These are phyloP conservation scores for Pagetopsis macropterus DNA, from an alignment of 2,797 vertebrate genomes.

Conservation along the genomic window DNA sequence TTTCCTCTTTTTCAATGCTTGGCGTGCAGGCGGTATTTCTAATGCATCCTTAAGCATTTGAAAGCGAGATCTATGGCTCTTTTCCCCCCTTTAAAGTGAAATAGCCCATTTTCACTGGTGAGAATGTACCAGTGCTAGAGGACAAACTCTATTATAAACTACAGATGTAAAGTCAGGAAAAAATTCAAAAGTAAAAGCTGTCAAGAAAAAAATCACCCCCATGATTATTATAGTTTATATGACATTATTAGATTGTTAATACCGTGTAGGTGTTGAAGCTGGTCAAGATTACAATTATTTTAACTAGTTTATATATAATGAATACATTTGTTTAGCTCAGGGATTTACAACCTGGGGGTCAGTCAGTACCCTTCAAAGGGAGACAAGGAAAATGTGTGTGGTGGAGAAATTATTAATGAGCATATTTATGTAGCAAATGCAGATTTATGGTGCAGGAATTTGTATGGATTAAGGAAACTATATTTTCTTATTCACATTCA, in stretches of 20 bases:
- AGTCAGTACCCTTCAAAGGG: not conserved
- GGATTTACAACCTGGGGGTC: not conserved
- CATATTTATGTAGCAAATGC: no score
- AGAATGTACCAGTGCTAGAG: not conserved
- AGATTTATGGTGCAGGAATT: no score
- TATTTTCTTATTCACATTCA: no score
- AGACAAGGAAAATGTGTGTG: not conserved
- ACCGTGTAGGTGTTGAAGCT: not conserved
- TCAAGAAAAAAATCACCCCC: not conserved
- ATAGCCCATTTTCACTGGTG: constrained; percentile 2
- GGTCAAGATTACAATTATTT: not conserved
- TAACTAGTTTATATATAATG: not conserved
- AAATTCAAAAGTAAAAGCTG: not conserved
- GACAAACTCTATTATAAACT: not conserved
- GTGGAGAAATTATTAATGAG: not conserved
- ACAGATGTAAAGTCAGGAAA: not conserved
- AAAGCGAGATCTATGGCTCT: constrained; percentile 9
- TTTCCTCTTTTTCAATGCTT: constrained; percentile 21
- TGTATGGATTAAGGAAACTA: no score
- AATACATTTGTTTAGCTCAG: not conserved
- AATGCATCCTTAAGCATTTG: constrained; percentile 22
- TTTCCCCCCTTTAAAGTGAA: constrained; percentile 8
- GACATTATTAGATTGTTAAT: not conserved
- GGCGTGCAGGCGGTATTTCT: constrained; percentile 25
- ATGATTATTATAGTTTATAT: not conserved